A percentile compares a stretch with the other conserved stretches of the same genome.
Evolutionary conservation across 1,140 invertebrate genomes (phyloP).

Genomic region (Trypoxylus dichotomus): DNA sequence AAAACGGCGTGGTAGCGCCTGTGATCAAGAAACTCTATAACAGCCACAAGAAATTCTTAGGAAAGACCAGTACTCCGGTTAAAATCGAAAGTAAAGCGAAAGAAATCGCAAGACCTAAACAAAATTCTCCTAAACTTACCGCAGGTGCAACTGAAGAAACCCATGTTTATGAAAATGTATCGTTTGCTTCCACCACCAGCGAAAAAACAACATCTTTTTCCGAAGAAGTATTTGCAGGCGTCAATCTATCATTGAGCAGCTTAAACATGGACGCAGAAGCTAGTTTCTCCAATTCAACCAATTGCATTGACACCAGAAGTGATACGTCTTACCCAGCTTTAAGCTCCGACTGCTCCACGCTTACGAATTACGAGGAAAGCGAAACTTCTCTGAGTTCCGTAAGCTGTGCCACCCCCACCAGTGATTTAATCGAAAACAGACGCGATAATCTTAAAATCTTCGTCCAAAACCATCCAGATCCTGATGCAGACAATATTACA

Average conservation of each 20-base stretch:
- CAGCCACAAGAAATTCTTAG: constrained; percentile 39
- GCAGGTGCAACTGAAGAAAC: neutral
- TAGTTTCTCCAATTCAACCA: neutral
- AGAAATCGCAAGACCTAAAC: neutral
- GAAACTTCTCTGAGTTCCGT: neutral
- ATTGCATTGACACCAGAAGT: constrained; percentile 26
- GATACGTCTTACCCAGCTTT: neutral
- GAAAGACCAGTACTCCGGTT: constrained; percentile 23
- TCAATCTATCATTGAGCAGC: neutral
- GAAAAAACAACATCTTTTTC: neutral
- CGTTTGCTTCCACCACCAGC: constrained; percentile 39
- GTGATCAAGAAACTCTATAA: constrained; percentile 42
- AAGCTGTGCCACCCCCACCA: neutral
- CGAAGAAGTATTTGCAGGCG: constrained; percentile 4
- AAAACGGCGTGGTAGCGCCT: constrained; percentile 27
- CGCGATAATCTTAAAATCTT: neutral
- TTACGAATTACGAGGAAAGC: neutral
- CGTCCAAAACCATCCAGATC: neutral
- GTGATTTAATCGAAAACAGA: neutral
- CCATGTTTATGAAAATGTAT: constrained; percentile 56
- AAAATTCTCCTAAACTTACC: neutral
- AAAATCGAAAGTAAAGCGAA: neutral
- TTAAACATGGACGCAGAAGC: neutral
- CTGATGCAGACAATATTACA: constrained; percentile 36
- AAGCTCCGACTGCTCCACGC: constrained; percentile 14